phyloP scores from a whole-genome alignment of 1,140 invertebrate species.

The Myzus persicae region DNA sequence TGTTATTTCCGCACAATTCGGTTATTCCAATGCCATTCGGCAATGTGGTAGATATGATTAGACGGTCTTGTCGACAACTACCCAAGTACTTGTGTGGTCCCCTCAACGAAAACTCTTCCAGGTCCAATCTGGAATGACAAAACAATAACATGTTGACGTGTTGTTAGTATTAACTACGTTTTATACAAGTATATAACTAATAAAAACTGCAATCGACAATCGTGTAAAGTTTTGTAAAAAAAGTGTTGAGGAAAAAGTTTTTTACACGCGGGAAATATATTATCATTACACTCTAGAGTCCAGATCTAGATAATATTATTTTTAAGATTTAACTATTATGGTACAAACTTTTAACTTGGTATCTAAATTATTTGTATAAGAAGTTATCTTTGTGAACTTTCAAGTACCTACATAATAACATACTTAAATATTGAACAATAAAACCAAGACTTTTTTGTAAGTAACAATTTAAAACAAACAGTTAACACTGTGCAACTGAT shows the following conservation, averaged over 20 bases:
- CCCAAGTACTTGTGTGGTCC: slow-evolving; percentile 61
- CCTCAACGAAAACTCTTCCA: slow-evolving; percentile 61
- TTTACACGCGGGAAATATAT: too few species aligned
- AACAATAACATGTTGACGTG: background rate
- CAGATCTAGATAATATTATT: too few species aligned
- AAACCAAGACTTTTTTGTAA: background rate
- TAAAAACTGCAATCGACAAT: background rate
- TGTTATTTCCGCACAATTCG: slow-evolving; percentile 62
- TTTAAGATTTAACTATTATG: too few species aligned
- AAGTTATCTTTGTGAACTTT: too few species aligned
- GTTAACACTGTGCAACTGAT: background rate
- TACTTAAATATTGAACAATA: too few species aligned
- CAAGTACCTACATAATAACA: too few species aligned
- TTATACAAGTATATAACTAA: background rate
- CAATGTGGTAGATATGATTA: slow-evolving; percentile 60
- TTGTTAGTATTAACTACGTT: background rate
- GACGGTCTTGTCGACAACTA: slow-evolving; percentile 60
- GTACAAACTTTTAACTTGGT: too few species aligned
- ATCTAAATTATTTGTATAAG: too few species aligned
- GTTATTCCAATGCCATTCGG: slow-evolving; percentile 61
- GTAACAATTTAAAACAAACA: background rate
- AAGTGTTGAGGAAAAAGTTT: background rate
- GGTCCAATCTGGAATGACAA: slow-evolving; percentile 59
- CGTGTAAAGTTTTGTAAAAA: too few species aligned
- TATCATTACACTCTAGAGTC: too few species aligned